A percentile compares a stretch with the other conserved stretches of the same genome.
These are phyloP conservation scores for Lutjanus campechanus DNA, from an alignment of 2,797 vertebrate species.

Conservation along the genomic window DNA sequence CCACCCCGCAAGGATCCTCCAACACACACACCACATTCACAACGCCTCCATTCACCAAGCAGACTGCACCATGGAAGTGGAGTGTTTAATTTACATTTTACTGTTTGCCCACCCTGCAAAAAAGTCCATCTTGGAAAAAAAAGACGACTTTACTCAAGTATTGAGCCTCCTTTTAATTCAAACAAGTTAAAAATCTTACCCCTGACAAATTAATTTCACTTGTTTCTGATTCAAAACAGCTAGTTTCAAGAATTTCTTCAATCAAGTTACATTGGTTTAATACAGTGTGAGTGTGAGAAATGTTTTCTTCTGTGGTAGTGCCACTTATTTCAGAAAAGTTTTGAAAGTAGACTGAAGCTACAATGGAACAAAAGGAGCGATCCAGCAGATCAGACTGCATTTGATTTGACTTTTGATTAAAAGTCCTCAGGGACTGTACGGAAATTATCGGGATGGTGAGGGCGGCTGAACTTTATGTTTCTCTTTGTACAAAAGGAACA, in stretches of 20 bases:
- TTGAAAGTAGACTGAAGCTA: not conserved
- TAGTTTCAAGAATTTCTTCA: slow-evolving; percentile 45
- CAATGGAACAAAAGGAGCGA: slow-evolving; percentile 1
- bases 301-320: not conserved
- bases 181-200: slow-evolving; percentile 17
- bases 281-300: not conserved
- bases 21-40: slow-evolving; percentile 53
- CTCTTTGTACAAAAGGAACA: not conserved
- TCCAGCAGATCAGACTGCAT: slow-evolving; percentile 7
- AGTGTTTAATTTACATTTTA: slow-evolving; percentile 64
- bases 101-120: slow-evolving; percentile 64
- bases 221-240: slow-evolving; percentile 24
- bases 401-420: slow-evolving; percentile 12
- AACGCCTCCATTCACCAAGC: slow-evolving; percentile 78
- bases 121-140: slow-evolving; percentile 14
- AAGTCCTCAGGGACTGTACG: not conserved
- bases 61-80: slow-evolving; percentile 41
- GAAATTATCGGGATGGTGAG: not conserved
- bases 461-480: not conserved
- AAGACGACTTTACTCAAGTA: slow-evolving; percentile 12
- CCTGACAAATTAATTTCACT: slow-evolving; percentile 13
- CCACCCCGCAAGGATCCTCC: slow-evolving; percentile 35
- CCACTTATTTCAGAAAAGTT: slow-evolving; percentile 17
- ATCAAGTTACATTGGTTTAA: slow-evolving; percentile 19
- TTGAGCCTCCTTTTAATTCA: slow-evolving; percentile 44